phyloP scores from a whole-genome alignment of 2,113 vertebrate species.

The Scopus umbretta region DNA sequence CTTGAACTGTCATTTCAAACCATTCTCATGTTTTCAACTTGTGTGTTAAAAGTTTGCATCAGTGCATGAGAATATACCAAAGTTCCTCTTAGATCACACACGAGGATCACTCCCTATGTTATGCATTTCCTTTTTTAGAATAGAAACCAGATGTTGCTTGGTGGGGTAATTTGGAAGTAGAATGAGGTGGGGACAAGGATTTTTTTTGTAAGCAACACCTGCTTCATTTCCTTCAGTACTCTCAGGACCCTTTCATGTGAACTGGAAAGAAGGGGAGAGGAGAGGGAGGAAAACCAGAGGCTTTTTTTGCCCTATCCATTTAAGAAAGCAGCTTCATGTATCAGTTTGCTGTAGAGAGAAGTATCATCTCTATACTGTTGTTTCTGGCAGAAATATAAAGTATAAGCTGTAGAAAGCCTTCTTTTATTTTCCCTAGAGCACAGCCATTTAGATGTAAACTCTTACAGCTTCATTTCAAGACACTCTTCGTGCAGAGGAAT shows the following conservation, averaged over 20 bases:
- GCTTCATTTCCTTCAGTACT: slow-evolving; percentile 23
- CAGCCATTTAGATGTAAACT: slow-evolving; percentile 34
- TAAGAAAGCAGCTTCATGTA: background rate
- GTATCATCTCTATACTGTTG: background rate
- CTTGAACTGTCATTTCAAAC: background rate
- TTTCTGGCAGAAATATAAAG: slow-evolving; percentile 1
- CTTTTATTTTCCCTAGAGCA: slow-evolving; percentile 21
- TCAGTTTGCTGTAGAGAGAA: background rate
- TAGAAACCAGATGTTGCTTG: slow-evolving; percentile 53
- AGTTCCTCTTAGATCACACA: background rate
- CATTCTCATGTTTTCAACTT: background rate
- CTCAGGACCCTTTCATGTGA: background rate
- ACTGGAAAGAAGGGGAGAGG: background rate
- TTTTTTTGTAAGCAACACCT: slow-evolving; percentile 55
- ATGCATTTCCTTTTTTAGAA: slow-evolving; percentile 18
- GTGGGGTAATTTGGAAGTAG: background rate
- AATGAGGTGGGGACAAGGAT: background rate
- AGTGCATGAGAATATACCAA: background rate
- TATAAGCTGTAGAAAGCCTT: background rate
- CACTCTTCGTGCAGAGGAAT: slow-evolving; percentile 33
- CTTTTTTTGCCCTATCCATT: background rate
- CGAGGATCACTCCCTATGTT: background rate
- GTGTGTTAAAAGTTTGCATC: background rate
- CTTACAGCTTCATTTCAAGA: slow-evolving; percentile 42
- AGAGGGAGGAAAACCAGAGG: background rate